Evolutionary conservation across 2,113 vertebrate species (phyloP).

Genomic region (Antidorcas marsupialis): DNA sequence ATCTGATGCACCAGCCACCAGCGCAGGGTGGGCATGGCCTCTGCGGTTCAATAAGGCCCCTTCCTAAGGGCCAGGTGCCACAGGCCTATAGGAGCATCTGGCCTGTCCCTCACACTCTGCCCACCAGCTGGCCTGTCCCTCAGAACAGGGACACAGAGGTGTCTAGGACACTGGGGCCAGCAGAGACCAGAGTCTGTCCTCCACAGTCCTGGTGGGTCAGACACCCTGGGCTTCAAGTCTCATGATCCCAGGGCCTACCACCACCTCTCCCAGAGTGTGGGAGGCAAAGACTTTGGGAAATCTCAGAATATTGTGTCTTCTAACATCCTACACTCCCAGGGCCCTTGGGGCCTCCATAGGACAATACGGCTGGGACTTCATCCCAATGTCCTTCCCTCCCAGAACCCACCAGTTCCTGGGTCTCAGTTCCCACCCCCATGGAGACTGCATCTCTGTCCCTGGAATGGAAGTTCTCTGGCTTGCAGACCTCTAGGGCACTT

Average conservation of each 20-base stretch:
- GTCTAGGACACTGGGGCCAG: no score
- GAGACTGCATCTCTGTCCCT: no score
- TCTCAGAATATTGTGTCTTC: not conserved
- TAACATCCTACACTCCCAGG: not conserved
- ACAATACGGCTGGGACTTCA: not conserved
- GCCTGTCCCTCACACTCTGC: not conserved
- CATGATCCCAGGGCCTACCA: not conserved
- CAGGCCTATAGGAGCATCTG: not conserved
- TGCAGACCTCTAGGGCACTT: not conserved
- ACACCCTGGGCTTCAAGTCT: no score
- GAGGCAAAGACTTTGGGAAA: not conserved
- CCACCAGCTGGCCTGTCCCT: not conserved
- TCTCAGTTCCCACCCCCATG: no score
- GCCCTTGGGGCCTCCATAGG: not conserved
- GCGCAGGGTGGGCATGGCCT: not conserved
- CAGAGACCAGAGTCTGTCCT: not conserved
- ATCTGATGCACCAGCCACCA: not conserved
- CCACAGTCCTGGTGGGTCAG: not conserved
- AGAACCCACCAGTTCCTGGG: not conserved
- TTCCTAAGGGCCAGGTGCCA: not conserved
- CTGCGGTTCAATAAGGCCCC: accelerated
- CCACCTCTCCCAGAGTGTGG: not conserved
- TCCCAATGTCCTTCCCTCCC: not conserved
- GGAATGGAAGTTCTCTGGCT: no score
- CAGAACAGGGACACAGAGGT: not conserved